Conservation (phyloP, 2,113 vertebrate species). For the Heteronetta atricapilla region DNA sequence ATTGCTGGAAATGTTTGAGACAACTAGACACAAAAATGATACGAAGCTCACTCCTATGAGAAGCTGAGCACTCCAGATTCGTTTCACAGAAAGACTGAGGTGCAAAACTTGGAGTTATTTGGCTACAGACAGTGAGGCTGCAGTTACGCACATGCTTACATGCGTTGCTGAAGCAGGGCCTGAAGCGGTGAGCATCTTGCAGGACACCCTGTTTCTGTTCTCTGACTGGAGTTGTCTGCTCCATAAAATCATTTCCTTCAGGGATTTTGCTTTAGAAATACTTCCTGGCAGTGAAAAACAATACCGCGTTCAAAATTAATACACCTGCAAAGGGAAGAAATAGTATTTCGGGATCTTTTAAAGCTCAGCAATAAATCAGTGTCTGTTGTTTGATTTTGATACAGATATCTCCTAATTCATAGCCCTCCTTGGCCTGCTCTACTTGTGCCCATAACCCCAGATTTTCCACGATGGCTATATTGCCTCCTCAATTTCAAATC, state of each 20-base stretch:
- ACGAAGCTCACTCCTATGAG: neutral
- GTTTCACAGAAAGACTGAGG: neutral
- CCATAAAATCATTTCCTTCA: neutral
- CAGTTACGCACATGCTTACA: neutral
- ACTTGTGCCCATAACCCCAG: neutral
- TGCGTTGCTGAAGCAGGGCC: neutral
- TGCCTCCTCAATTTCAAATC: neutral
- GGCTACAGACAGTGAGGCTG: neutral
- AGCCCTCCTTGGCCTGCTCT: neutral
- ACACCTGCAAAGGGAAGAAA: neutral
- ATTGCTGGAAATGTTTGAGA: slow-evolving; percentile 39
- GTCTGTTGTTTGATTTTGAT: neutral
- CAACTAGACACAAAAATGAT: neutral
- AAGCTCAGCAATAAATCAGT: neutral
- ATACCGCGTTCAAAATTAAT: slow-evolving; percentile 2
- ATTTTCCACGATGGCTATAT: neutral
- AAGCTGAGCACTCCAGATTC: neutral
- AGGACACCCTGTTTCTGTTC: neutral
- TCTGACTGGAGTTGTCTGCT: neutral
- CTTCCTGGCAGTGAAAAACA: neutral
- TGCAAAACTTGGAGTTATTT: neutral
- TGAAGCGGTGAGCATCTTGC: neutral
- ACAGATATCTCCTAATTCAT: neutral
- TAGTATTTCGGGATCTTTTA: neutral
- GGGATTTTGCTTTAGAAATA: slow-evolving; percentile 23